Base-by-base conservation (phyloP, 2,888 invertebrate species). In the Crematogaster levior region DNA sequence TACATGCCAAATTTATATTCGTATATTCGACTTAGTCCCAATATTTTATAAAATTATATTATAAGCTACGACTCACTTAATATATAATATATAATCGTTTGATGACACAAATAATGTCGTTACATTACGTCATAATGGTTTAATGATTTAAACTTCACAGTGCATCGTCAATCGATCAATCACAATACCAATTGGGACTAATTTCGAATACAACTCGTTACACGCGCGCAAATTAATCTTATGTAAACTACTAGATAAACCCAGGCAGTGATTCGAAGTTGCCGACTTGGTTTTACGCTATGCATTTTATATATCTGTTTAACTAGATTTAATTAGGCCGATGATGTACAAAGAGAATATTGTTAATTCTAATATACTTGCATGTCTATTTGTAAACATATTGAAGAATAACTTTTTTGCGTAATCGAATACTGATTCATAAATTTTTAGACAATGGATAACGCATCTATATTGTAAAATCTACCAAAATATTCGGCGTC, bases 301-400 rank as follows among this genome's bases (percentile, higher is more conserved):
- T 21, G 2, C 3, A 43, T 56, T 48, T 7, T 12, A 40, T 53
- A 56, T 30, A n/a, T 6, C 30, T 53, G 56, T 30, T 61, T 51
- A 40, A 37, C n/a, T 15, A 73, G n/a, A 46, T 40, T 65, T 63
- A 79, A 58, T 68, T 79, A 79, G 70, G 30, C 56, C 30, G 30
- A 46, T 77, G 68, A 79, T 68, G 18, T 68, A 68, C 30, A 43
- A 43, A 56, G 6, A 56, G 34, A 68, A 73, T 21, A 75, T 6
- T 21, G 3, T 56, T 77, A 34, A 2, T 21, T 65, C 40, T 5
- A 56, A 66, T 66, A 48, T 56, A 34, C 46, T 40, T 66, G 65
- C 27, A 40, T 40, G 27, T 37, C 37, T 51, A 74, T 9, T 46
- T 18, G 34, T 53, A 9, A 30, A 66, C 18, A 37, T 12, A 12